Evolutionary conservation across 2,113 vertebrate species (phyloP), one percentile per base, ranked within the genome.

Genomic region (Oryzias melastigma): DNA sequence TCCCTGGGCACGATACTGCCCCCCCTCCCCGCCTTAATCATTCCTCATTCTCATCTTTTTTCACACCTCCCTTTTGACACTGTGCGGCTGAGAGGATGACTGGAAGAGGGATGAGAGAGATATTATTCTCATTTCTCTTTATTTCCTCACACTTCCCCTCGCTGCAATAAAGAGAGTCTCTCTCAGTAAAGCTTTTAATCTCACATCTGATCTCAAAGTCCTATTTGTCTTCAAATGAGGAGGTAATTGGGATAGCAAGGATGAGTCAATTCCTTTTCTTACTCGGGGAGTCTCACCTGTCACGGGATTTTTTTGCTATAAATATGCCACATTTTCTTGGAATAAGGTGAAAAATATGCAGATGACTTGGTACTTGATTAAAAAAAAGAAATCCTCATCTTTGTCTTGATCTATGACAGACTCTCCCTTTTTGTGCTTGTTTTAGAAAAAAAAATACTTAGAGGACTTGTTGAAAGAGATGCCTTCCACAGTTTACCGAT

Each of bases 21-120:
- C 88, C 57, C 51, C 90, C 72, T 85, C 87, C 86, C 72, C 85
- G 85, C 86, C 84, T 89, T 91, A 90, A 92, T 89, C 92, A 93
- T 91, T 84, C 86, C 89, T 92, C 92, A 75, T 88, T 83, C 55
- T 80, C 70, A 90, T 83, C 78, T 80, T 81, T 86, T 93, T 91
- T 89, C 88, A 82, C 91, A 89, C 84, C 80, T 64, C 79, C 79
- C 86, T 88, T 91, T 88, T 89, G 86, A 82, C 80, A 65, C 51
- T 35, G 73, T 74, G 62, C 73, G 73, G 73, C 65, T 75, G 82
- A 68, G 69, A 71, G 75, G 68, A 78, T 50, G 80, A 85, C 80
- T 80, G 71, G 66, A 80, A 75, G 82, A 87, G 59, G 62, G 59
- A 88, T 75, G 82, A 83, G 78, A 61, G 65, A 65, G 70, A 84